phyloP scores from a whole-genome alignment of 2,797 vertebrate species.

The Lutra lutra region DNA sequence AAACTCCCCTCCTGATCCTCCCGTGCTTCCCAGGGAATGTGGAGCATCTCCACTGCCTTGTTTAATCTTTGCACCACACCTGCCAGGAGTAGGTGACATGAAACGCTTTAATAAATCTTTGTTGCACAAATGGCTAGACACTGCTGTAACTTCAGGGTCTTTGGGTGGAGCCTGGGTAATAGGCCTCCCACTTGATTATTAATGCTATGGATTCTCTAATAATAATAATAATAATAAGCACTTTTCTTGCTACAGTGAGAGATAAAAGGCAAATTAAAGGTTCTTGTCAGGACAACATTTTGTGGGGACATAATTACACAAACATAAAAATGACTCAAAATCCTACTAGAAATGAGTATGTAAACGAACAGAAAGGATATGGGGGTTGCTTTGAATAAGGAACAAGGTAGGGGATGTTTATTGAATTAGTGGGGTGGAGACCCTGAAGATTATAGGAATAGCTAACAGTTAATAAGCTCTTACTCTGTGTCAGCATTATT shows the following conservation, averaged over 20 bases:
- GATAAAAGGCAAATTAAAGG: background rate
- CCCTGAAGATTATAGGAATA: background rate
- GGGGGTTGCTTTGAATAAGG: background rate
- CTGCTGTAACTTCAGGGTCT: background rate
- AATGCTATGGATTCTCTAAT: background rate
- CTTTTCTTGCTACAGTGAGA: background rate
- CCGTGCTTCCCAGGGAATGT: background rate
- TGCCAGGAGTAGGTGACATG: background rate
- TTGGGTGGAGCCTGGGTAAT: background rate
- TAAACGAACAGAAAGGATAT: background rate
- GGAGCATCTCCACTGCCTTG: background rate
- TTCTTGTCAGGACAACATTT: background rate
- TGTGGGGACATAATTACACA: background rate
- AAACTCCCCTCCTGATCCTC: background rate
- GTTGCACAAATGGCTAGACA: background rate
- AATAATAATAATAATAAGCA: background rate
- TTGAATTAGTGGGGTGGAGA: background rate
- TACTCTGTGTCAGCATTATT: background rate
- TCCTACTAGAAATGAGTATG: background rate
- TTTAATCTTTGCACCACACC: background rate
- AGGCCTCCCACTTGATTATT: background rate
- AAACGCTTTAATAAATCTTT: background rate
- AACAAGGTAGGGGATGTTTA: background rate
- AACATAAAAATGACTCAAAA: background rate
- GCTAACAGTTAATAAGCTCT: background rate